phyloP scores from a whole-genome alignment of 2,797 vertebrate genomes.

The Alauda arvensis region DNA sequence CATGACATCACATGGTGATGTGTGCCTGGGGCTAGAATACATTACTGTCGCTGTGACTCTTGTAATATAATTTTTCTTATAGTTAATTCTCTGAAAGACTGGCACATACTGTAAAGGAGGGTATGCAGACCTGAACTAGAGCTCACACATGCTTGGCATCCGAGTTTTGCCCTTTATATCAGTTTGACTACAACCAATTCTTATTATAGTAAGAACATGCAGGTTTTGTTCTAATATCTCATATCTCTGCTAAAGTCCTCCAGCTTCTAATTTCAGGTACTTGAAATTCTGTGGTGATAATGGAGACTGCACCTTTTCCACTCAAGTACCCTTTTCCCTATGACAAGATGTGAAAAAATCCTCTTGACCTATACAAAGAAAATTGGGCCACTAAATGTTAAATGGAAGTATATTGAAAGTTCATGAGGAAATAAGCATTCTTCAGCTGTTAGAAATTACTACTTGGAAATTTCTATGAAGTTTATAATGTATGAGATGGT shows the following conservation, averaged over 20 bases:
- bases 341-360: conserved; percentile 36
- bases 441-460: not conserved
- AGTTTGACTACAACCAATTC: not conserved
- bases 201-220: not conserved
- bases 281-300: conserved; percentile 11
- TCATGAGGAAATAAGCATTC: not conserved
- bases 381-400: conserved; percentile 34
- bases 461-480: not conserved
- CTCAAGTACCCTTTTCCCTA: conserved; percentile 11
- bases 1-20: not conserved
- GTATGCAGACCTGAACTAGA: not conserved
- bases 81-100: not conserved
- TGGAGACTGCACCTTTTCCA: not conserved
- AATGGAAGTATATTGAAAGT: conserved; percentile 15
- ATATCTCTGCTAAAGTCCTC: not conserved
- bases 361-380: conserved; percentile 45
- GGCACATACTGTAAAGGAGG: not conserved
- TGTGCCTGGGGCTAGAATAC: not conserved
- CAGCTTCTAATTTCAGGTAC: conserved; percentile 5
- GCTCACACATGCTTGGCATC: not conserved
- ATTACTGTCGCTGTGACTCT: not conserved
- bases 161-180: not conserved
- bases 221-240: not conserved
- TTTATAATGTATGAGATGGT: not conserved
- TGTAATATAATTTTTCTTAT: not conserved